These are phyloP conservation scores for Bradypodion pumilum DNA, from an alignment of 2,797 vertebrate species.

Conservation along the genomic window DNA sequence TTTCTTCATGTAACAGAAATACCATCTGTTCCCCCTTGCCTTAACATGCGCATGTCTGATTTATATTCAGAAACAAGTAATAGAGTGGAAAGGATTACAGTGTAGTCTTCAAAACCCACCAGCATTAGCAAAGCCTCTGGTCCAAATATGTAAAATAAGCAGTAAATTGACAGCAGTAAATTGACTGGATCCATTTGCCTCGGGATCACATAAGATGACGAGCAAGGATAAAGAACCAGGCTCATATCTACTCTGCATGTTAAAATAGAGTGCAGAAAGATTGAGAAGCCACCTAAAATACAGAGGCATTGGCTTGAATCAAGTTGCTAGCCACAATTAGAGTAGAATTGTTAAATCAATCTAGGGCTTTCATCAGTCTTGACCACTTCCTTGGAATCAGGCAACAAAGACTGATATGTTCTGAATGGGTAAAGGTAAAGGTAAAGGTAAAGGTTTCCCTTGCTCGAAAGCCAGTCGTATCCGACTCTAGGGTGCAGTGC, in stretches of 20 bases:
- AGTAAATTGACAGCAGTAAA: slow-evolving; percentile 21
- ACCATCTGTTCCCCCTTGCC: slow-evolving; percentile 75
- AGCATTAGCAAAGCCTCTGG: slow-evolving; percentile 41
- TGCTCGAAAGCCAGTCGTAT: no score
- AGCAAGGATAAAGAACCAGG: slow-evolving; percentile 43
- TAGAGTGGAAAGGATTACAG: slow-evolving; percentile 65
- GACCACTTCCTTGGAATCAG: no score
- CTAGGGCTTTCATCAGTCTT: background rate
- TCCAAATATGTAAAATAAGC: slow-evolving; percentile 51
- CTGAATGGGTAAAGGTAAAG: no score
- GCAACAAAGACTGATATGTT: no score
- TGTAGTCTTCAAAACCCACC: slow-evolving; percentile 52
- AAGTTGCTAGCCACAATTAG: no score
- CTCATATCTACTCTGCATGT: slow-evolving; percentile 4
- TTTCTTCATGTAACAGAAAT: slow-evolving; percentile 68
- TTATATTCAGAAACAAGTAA: slow-evolving; percentile 69
- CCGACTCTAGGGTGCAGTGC: no score
- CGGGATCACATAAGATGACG: slow-evolving; percentile 33
- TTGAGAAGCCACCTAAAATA: slow-evolving; percentile 19
- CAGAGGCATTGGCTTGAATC: background rate
- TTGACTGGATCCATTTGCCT: slow-evolving; percentile 49
- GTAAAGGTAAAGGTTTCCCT: no score
- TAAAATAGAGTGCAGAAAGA: slow-evolving; percentile 5
- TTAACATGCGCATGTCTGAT: slow-evolving; percentile 62
- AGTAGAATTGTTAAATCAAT: no score